A percentile compares a stretch with the other conserved stretches of the same genome.
phyloP scores from a whole-genome alignment of 2,113 vertebrate genomes.

The Eptesicus fuscus region DNA sequence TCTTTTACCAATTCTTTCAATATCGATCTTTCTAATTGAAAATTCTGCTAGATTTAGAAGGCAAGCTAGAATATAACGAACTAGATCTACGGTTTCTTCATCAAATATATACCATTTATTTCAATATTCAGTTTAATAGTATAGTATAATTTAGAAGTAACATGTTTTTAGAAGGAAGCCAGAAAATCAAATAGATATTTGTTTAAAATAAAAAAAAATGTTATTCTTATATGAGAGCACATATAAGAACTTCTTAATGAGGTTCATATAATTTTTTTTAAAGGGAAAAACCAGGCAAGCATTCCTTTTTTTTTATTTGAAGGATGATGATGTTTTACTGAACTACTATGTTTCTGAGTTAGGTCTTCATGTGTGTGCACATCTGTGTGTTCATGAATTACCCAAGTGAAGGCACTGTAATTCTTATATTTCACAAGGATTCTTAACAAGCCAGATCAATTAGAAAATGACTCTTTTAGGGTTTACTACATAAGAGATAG shows the following conservation, averaged over 20 bases:
- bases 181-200: conserved; percentile 30
- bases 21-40: conserved; percentile 2
- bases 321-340: background rate
- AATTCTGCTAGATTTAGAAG: background rate
- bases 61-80: background rate
- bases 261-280: background rate
- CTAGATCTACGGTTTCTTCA: background rate
- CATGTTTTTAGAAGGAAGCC: background rate
- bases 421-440: background rate
- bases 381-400: background rate
- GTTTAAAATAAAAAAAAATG: background rate
- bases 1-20: background rate
- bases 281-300: background rate
- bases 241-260: background rate
- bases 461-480: conserved; percentile 4
- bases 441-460: background rate
- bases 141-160: background rate
- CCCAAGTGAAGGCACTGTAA: background rate
- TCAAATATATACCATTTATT: background rate
- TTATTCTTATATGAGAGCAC: background rate
- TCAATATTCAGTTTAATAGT: background rate
- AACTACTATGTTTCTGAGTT: background rate
- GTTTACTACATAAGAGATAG: conserved; percentile 19
- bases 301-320: background rate
- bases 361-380: background rate